phyloP scores from a whole-genome alignment of 2,113 vertebrate species.

The Lonchura striata region DNA sequence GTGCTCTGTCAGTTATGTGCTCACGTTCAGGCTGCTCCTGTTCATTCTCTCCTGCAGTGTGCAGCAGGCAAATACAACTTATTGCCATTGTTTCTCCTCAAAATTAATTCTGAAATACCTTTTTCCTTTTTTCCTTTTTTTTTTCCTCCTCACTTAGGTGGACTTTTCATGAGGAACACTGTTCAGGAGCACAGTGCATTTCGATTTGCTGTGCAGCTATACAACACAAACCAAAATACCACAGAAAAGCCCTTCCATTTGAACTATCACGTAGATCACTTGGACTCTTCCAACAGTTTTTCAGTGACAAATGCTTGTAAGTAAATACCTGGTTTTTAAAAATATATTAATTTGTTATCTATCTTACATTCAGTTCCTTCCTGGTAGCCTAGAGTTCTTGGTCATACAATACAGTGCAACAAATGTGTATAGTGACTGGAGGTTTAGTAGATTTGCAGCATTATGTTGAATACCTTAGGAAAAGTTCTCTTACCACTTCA shows the following conservation, averaged over 20 bases:
- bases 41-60: neutral
- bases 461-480: neutral
- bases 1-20: neutral
- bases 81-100: neutral
- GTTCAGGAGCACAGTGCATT: slow-evolving; percentile 99
- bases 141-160: slow-evolving; percentile 77
- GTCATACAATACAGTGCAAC: neutral
- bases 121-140: neutral
- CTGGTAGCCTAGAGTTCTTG: neutral
- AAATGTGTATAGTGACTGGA: neutral
- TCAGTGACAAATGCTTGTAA: slow-evolving; percentile 99
- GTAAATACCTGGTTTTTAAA: slow-evolving; percentile 67
- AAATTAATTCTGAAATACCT: neutral
- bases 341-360: neutral
- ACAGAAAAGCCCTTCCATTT: slow-evolving; percentile 98
- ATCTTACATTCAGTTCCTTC: neutral
- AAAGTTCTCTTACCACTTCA: slow-evolving; percentile 48
- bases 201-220: slow-evolving; percentile 98
- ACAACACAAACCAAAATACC: slow-evolving; percentile 99
- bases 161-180: slow-evolving; percentile 97
- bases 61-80: neutral
- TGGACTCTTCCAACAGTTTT: slow-evolving; percentile 99
- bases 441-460: neutral
- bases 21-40: neutral
- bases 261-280: slow-evolving; percentile 98